Evolutionary conservation across 2,113 vertebrate genomes (phyloP).

Genomic region (Lucifuga dentata): DNA sequence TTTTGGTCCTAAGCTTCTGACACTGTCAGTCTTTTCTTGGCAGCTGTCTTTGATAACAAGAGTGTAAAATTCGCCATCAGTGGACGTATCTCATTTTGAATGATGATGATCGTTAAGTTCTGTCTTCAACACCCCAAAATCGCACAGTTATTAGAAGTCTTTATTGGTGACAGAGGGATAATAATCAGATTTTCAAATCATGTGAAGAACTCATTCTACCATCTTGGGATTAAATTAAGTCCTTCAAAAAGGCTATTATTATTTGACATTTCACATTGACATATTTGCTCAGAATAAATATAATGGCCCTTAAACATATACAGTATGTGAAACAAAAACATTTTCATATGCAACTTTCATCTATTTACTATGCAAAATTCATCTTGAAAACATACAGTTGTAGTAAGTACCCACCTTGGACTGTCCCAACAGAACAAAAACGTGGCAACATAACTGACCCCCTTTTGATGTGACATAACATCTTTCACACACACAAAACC

Average conservation of each 20-base stretch:
- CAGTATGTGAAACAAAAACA: not conserved
- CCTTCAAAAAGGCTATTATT: slow-evolving; percentile 7
- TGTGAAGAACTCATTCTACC: not conserved
- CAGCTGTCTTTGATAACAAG: no score
- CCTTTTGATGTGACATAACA: not conserved
- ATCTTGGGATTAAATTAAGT: slow-evolving; percentile 2
- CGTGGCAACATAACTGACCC: not conserved
- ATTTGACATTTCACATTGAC: slow-evolving; percentile 3
- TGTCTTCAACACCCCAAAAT: no score
- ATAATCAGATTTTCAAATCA: slow-evolving; percentile 15
- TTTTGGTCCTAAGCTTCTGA: no score
- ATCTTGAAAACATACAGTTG: not conserved
- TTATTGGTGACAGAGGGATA: no score
- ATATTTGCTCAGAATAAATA: no score
- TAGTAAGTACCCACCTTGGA: not conserved
- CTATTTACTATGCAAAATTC: not conserved
- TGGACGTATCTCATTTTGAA: no score
- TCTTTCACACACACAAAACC: not conserved
- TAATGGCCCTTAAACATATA: no score
- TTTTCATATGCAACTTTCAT: not conserved
- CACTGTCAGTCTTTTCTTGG: no score
- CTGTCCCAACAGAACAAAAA: not conserved
- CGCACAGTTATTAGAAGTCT: no score
- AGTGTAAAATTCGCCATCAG: no score
- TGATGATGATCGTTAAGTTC: no score